A percentile compares a stretch with the other conserved stretches of the same genome.
Conservation (phyloP, 92 coral and sea anemone species). For the Phenganax subtilis region DNA sequence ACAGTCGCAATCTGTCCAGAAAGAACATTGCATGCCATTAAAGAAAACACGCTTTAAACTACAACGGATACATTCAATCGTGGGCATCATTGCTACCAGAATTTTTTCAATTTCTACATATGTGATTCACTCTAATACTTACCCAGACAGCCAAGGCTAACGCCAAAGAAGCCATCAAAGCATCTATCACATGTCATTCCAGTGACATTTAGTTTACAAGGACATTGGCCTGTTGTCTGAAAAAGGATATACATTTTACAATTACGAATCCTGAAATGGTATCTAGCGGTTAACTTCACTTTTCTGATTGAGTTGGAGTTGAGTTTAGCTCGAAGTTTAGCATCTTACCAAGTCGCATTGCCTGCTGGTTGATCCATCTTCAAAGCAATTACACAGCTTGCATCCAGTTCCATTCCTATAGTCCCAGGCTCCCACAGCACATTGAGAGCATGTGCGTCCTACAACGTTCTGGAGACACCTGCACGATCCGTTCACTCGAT, state of each 20-base stretch:
- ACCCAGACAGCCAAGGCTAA: slow-evolving; percentile 65
- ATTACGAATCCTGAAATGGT: background rate
- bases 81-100: background rate
- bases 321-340: background rate
- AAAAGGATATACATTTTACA: background rate
- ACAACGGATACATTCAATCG: too few relatives aligned
- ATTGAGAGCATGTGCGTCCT: slow-evolving; percentile 65
- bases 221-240: slow-evolving; percentile 66
- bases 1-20: slow-evolving; percentile 71
- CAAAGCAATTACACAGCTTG: slow-evolving; percentile 61
- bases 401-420: slow-evolving; percentile 71
- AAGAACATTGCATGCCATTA: background rate
- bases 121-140: background rate
- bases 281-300: too few relatives aligned
- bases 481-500: slow-evolving; percentile 69
- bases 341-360: slow-evolving; percentile 73
- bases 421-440: slow-evolving; percentile 67
- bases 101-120: background rate
- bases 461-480: slow-evolving; percentile 64
- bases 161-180: slow-evolving; percentile 58
- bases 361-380: slow-evolving; percentile 52
- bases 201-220: slow-evolving; percentile 62
- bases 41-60: background rate
- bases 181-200: slow-evolving; percentile 80
- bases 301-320: too few relatives aligned